Evolutionary conservation across 2,888 invertebrate species (phyloP), one percentile per base, ranked within the genome.

Genomic region (Agonopterix arenella): DNA sequence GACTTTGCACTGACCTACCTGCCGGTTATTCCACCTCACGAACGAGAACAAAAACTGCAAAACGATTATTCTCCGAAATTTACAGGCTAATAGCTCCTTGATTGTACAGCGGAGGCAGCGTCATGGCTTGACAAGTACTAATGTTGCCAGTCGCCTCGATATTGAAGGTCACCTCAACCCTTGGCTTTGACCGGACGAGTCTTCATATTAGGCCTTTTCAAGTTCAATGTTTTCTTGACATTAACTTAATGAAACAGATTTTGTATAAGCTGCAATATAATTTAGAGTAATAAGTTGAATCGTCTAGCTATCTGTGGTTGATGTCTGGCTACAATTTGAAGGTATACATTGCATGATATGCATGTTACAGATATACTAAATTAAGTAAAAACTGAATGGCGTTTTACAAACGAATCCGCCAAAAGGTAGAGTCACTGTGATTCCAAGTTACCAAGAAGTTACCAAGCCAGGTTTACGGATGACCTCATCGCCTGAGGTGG

Each of bases 1-100:
- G 85, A 84, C 85, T 82, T 85, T 84, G 70, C 70, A 68, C 55
- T 73, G 82, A 76, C 84, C 84, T 83, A 79, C 82, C 80, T 73
- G 68, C 69, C 76, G 84, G 84, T 84, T 84, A 80, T 82, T 84
- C 75, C 78, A 76, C 83, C 67, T 63, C 55, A 63, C 60, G 60
- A 70, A 66, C 60, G 60, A 70, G 70, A 73, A 81, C 81, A 84
- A 85, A 84, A 84, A 81, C 74, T 62, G 61, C 64, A 62, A 58
- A 66, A 64, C 61, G 68, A 43, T 43, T 61, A 61, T 76, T 79
- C 73, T 68, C 59, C 59, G 64, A 71, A 76, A 68, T 70, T 62
- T 51, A 60, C 56, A 61, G 58, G 59, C 58, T 66, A 73, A 72
- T 73, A 62, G 65, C 53, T 54, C 50, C 53, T 55, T 59, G 62